Evolutionary conservation across 2,113 vertebrate genomes (phyloP).

Genomic region (Brevimyrus niger): DNA sequence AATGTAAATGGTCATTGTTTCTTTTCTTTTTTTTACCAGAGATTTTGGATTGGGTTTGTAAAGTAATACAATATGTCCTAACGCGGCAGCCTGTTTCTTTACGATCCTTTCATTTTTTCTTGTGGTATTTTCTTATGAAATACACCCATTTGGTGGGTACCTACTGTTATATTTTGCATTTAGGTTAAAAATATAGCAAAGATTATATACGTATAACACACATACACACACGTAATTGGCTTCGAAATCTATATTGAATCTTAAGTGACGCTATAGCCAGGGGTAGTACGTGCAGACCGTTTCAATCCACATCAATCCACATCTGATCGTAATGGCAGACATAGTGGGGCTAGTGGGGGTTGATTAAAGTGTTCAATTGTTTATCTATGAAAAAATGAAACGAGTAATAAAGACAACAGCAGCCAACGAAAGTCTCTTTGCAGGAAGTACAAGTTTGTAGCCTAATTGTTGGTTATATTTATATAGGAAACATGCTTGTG

Average conservation of each 20-base stretch:
- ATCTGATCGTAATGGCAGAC: not conserved
- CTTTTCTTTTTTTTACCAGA: constrained; percentile 46
- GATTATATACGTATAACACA: not conserved
- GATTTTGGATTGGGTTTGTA: constrained; percentile 31
- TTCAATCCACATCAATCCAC: not conserved
- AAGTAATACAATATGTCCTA: constrained; percentile 32
- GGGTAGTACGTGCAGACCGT: not conserved
- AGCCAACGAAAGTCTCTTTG: constrained; percentile 41
- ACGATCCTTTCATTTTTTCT: constrained; percentile 24
- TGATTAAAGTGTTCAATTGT: not conserved
- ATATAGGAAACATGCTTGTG: constrained; percentile 77
- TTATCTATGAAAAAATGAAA: constrained; percentile 1
- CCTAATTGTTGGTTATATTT: constrained; percentile 85
- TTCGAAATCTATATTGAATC: not conserved
- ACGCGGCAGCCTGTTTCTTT: constrained; percentile 33
- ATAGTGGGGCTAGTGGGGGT: not conserved
- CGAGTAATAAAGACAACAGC: constrained; percentile 39
- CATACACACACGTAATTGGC: not conserved
- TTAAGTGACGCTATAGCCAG: not conserved
- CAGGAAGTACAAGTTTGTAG: constrained; percentile 57
- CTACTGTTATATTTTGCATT: not conserved
- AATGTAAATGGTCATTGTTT: constrained; percentile 47
- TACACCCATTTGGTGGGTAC: not conserved
- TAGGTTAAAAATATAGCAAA: not conserved
- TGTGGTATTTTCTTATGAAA: not conserved